Conservation (phyloP, 2,113 vertebrate genomes). For the Donacobius atricapilla region DNA sequence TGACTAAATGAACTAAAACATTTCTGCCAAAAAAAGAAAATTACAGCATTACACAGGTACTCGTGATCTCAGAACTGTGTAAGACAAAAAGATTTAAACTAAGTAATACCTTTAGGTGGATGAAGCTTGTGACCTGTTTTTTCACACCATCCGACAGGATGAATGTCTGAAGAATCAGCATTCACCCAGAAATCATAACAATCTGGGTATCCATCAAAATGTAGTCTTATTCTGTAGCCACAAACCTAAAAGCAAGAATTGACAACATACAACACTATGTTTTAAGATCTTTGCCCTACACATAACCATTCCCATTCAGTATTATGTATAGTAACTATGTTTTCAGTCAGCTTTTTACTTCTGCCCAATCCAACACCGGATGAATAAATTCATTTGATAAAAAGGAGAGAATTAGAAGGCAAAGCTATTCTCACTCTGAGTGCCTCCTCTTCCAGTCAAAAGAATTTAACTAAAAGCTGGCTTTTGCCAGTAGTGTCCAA, state of each 20-base stretch:
- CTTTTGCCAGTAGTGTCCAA: background rate
- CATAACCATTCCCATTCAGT: background rate
- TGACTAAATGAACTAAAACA: background rate
- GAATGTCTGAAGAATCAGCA: constrained; percentile 82
- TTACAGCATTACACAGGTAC: background rate
- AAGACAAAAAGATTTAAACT: background rate
- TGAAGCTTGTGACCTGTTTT: constrained; percentile 85
- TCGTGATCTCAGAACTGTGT: background rate
- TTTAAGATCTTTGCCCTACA: background rate
- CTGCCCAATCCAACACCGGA: background rate
- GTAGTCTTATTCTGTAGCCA: constrained; percentile 82
- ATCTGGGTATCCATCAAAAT: constrained; percentile 84
- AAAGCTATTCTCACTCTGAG: background rate
- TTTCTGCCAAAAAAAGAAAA: background rate
- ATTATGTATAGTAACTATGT: background rate
- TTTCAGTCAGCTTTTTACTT: background rate
- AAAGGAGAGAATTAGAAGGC: background rate
- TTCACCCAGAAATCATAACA: constrained; percentile 88
- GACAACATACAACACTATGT: background rate
- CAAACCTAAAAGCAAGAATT: constrained; percentile 73
- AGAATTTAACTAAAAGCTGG: background rate
- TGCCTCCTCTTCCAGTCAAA: background rate
- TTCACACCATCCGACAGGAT: constrained; percentile 86
- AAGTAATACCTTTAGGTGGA: constrained; percentile 81
- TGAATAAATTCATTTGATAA: background rate